Base-by-base conservation (phyloP, 2,113 vertebrate genomes). In the Cairina moschata region DNA sequence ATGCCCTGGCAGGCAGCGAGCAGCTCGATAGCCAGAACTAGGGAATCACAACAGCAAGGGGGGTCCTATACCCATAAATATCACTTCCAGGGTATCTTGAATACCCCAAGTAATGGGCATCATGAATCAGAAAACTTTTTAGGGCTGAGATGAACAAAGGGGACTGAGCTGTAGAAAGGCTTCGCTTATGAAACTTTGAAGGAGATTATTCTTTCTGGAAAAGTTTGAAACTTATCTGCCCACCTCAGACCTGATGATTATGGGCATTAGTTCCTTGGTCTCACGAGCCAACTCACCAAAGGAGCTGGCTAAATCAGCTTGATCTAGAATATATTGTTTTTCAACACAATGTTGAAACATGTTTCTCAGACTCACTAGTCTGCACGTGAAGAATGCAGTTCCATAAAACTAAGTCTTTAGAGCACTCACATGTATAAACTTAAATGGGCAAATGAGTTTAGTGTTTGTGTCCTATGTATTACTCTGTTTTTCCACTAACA, bases 1-100 rank as follows among this genome's bases (percentile, higher is more conserved):
- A 99, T 99, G 73, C 99, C 99, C 97, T 99, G 99, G 97, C 99
- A 99, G 93, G 99, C 99, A 0, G 99, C 99, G 1, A 99, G 97
- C 34, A 99, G 98, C 97, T 99, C 99, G 14, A 99, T 99, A 34
- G 99, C 99, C 88, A 99, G 97, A 78, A 99, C 99, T 99, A 54
- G 69, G 79, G 93, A 80, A 77, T 66, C 58, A 93, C 93, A 83
- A 44, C 25, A 36, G 76, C 0, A 0, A 40, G 46, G 46, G 38
- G 13, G 50, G 13, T 56, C 48, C 78, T 78, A 89, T 75, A 68
- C 63, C 6, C 56, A 55, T 21, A 59, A 17, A 28, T 83, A 81
- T 67, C 50, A 83, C 34, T 25, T 89, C 14, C 32, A 92, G 48
- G 11, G 2, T 36, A 74, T 63, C 65, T 34, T 55, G n/a, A 96